Conservation (phyloP, 2,113 vertebrate species). For the Thunnus maccoyii region DNA sequence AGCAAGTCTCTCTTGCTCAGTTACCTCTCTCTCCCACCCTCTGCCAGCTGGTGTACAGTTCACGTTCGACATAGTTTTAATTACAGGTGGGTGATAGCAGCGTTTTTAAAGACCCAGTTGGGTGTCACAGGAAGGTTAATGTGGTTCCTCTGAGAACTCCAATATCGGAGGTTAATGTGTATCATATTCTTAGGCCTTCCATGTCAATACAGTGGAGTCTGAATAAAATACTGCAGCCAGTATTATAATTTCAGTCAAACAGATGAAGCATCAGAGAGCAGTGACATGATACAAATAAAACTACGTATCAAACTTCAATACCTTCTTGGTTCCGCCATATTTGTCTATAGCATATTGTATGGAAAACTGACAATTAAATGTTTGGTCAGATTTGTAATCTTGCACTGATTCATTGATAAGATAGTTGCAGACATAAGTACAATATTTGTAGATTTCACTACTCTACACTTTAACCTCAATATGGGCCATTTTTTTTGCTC, state of each 20-base stretch:
- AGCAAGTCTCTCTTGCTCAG: constrained; percentile 20
- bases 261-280: background rate
- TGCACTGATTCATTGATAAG: too few relatives aligned
- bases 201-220: background rate
- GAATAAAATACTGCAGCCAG: background rate
- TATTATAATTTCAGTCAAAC: background rate
- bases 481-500: too few relatives aligned
- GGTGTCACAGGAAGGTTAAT: constrained; percentile 21
- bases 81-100: constrained; percentile 26
- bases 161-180: background rate
- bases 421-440: too few relatives aligned
- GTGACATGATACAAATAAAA: too few relatives aligned
- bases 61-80: constrained; percentile 21
- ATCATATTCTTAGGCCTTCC: background rate
- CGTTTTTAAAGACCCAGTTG: constrained; percentile 16
- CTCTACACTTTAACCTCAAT: too few relatives aligned
- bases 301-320: too few relatives aligned
- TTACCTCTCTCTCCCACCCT: constrained; percentile 16
- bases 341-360: background rate
- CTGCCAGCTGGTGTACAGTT: constrained; percentile 36
- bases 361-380: background rate
- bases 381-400: background rate
- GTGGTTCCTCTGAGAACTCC: background rate
- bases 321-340: background rate
- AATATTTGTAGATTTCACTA: too few relatives aligned